These are phyloP conservation scores for Manacus vitellinus DNA, from an alignment of 2,113 vertebrate genomes.

Conservation along the genomic window DNA sequence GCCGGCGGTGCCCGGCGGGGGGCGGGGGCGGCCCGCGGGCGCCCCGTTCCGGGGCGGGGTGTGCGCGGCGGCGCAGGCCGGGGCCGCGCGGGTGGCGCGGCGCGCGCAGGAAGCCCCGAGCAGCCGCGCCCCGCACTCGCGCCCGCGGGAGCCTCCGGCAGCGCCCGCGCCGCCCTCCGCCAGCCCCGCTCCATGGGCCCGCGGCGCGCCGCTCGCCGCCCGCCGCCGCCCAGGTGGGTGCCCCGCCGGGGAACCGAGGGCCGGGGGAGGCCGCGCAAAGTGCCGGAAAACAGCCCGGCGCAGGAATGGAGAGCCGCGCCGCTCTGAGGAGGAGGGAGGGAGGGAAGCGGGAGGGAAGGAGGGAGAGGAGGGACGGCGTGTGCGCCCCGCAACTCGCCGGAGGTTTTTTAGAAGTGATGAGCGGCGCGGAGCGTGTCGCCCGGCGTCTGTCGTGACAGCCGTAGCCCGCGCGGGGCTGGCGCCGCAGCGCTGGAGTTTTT, in stretches of 20 bases:
- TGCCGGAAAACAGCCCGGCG: neutral
- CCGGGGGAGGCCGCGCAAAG: neutral
- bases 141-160: too few species aligned
- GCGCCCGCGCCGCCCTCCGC: too few species aligned
- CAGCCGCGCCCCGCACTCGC: too few species aligned
- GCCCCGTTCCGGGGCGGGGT: too few species aligned
- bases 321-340: neutral
- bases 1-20: neutral
- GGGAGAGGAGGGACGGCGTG: neutral
- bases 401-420: neutral
- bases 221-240: neutral
- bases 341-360: neutral
- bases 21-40: too few species aligned
- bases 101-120: too few species aligned
- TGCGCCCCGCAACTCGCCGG: neutral
- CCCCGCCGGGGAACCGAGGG: neutral
- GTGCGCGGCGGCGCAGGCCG: too few species aligned
- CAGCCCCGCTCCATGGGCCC: neutral
- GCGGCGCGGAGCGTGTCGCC: neutral
- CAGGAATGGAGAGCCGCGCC: neutral
- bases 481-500: conserved; percentile 45
- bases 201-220: neutral
- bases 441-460: neutral
- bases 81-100: too few species aligned
- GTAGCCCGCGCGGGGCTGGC: neutral